Conservation (phyloP, 2,888 invertebrate species). For the Sphecodes monilicornis region DNA sequence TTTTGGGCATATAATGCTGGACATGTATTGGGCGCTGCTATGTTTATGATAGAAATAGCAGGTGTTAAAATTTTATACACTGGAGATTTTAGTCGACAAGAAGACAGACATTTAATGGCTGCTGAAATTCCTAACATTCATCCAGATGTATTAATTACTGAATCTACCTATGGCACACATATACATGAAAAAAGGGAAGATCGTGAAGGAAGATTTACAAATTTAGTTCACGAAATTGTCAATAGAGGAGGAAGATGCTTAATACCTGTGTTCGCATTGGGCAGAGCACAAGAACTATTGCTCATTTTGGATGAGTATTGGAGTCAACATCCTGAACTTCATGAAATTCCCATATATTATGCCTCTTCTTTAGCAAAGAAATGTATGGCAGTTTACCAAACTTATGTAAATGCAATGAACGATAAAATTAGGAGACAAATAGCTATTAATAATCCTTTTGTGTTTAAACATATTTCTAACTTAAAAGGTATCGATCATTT, state of each 20-base stretch:
- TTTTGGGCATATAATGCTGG: conserved; percentile 99
- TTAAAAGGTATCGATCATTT: conserved; percentile 99
- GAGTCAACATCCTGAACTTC: conserved; percentile 98
- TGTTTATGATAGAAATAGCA: conserved; percentile 99
- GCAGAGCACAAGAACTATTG: conserved; percentile 97
- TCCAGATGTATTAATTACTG: conserved; percentile 98
- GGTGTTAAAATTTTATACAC: conserved; percentile 98
- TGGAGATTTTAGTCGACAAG: conserved; percentile 99
- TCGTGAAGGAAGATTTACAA: conserved; percentile 96
- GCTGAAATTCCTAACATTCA: conserved; percentile 98
- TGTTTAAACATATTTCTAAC: conserved; percentile 98
- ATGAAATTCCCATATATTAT: conserved; percentile 99
- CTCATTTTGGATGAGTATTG: conserved; percentile 98
- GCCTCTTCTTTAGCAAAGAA: conserved; percentile 99
- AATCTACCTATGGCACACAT: conserved; percentile 99
- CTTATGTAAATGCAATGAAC: conserved; percentile 99
- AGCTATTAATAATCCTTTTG: conserved; percentile 99
- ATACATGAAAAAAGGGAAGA: conserved; percentile 99
- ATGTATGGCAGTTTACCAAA: conserved; percentile 99
- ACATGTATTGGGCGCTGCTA: conserved; percentile 99
- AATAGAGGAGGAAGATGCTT: conserved; percentile 98
- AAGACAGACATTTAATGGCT: conserved; percentile 99
- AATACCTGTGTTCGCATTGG: conserved; percentile 99
- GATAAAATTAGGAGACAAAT: conserved; percentile 98
- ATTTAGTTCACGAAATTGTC: conserved; percentile 97